Evolutionary conservation across 2,888 invertebrate genomes (phyloP), one percentile per base, ranked within the genome.

Genomic region (Acleris emargana): DNA sequence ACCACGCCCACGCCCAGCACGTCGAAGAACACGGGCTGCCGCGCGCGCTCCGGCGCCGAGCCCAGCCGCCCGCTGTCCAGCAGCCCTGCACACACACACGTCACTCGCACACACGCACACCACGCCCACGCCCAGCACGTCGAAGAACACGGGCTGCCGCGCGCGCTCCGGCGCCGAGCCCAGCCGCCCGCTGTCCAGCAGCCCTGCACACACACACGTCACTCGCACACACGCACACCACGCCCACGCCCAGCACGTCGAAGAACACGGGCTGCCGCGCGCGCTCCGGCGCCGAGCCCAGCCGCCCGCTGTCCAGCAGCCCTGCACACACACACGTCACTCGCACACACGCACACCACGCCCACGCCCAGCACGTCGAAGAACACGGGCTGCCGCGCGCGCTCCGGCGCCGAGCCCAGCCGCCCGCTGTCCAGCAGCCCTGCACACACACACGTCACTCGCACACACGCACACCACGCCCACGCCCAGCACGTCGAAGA

Each of bases 401-500:
- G n/a, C n/a, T n/a, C n/a, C n/a, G n/a, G n/a, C n/a, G n/a, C n/a
- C n/a, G n/a, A n/a, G n/a, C n/a, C n/a, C n/a, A n/a, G n/a, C n/a
- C n/a, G n/a, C n/a, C n/a, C n/a, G n/a, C n/a, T n/a, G n/a, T n/a
- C n/a, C n/a, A n/a, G n/a, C n/a, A n/a, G n/a, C n/a, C n/a, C n/a
- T n/a, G n/a, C 75, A 76, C 62, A 81, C 61, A 94, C 94, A 93
- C 96, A 95, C 77, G 93, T n/a, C n/a, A n/a, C n/a, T n/a, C n/a
- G n/a, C n/a, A n/a, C n/a, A n/a, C n/a, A n/a, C n/a, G n/a, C n/a
- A n/a, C n/a, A n/a, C n/a, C 91, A 61, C 69, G 97, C 94, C 94
- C 68, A 94, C 91, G 16, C 97, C 97, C 70, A 97, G 88, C 82
- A 97, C 94, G 89, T 97, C 97, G 88, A 97, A 97, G 93, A 95